Conservation (phyloP, 2,113 vertebrate genomes). For the Cyprinodon tularosa region DNA sequence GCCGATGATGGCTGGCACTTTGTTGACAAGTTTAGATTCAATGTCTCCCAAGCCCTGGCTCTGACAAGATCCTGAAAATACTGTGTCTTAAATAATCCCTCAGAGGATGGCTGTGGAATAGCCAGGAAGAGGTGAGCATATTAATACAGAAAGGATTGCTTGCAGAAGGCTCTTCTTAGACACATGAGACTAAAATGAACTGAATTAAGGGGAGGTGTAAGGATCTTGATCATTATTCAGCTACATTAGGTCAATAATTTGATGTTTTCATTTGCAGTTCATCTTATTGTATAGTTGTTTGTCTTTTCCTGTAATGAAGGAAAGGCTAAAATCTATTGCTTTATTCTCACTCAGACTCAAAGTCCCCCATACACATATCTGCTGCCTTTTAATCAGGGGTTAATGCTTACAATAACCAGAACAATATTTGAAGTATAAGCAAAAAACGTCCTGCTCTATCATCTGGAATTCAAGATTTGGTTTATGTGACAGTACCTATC, state of each 20-base stretch:
- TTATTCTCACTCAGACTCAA: neutral
- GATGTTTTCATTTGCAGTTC: neutral
- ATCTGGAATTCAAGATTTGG: conserved; percentile 23
- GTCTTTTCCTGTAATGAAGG: conserved; percentile 5
- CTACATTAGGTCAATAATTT: neutral
- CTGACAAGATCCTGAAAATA: conserved; percentile 51
- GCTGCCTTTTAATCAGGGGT: conserved; percentile 17
- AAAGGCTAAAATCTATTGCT: neutral
- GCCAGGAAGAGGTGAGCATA: conserved; percentile 22
- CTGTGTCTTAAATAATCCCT: conserved; percentile 39
- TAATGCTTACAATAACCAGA: conserved; percentile 32
- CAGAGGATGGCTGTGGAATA: conserved; percentile 37
- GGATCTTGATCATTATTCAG: conserved; percentile 9
- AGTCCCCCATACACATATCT: conserved; percentile 3
- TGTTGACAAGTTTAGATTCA: conserved; percentile 64
- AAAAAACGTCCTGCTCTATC: conserved; percentile 44
- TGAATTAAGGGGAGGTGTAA: conserved; percentile 48
- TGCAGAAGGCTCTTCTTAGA: conserved; percentile 42
- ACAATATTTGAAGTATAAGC: conserved; percentile 54
- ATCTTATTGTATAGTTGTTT: conserved; percentile 4
- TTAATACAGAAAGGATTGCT: conserved; percentile 19
- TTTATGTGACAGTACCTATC: conserved; percentile 47
- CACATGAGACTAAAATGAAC: conserved; percentile 34
- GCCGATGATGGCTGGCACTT: conserved; percentile 50
- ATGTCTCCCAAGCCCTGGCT: conserved; percentile 31